Evolutionary conservation across 1,140 invertebrate species (phyloP), one percentile per base, ranked within the genome.

Genomic region (Aphidius gifuensis): DNA sequence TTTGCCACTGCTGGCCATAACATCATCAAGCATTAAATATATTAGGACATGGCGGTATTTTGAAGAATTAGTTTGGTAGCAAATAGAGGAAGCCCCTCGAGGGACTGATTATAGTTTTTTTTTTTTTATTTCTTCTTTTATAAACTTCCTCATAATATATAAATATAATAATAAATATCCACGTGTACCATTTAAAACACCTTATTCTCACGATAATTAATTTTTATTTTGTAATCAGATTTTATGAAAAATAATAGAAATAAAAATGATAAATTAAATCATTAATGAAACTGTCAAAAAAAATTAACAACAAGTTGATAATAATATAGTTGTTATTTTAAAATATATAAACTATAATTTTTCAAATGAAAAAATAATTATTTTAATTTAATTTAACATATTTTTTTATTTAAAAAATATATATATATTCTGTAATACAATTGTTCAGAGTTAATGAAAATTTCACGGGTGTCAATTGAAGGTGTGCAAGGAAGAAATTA

Each of bases 401-500:
- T 6, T 44, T 44, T 44, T 44, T 9, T 6, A 6, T 44, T 9
- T 9, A 44, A 44, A 6, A 9, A 44, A 6, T 6, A 44, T 44
- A 44, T 44, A 44, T 44, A 6, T 44, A 6, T 44, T n/a, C n/a
- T 16, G 16, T 16, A 16, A 55, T 55, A 55, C 42, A 55, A 49
- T 42, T 16, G 39, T 40, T n/a, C n/a, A 43, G 53, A 62, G 23
- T 48, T 58, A 58, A 62, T 58, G 48, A 49, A 47, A 53, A 56
- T 40, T 58, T 58, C 56, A 59, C 54, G 46, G 57, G 64, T 57
- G 64, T 61, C 55, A 60, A 56, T 61, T 57, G 55, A 43, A 57
- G 56, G 61, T 44, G 60, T 64, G 50, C 50, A 59, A 63, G 51
- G 47, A 56, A 64, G 65, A 68, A 73, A 72, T 69, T 69, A 70